Evolutionary conservation across 2,113 vertebrate genomes (phyloP), one percentile per base, ranked within the genome.

Genomic region (Oncorhynchus keta): DNA sequence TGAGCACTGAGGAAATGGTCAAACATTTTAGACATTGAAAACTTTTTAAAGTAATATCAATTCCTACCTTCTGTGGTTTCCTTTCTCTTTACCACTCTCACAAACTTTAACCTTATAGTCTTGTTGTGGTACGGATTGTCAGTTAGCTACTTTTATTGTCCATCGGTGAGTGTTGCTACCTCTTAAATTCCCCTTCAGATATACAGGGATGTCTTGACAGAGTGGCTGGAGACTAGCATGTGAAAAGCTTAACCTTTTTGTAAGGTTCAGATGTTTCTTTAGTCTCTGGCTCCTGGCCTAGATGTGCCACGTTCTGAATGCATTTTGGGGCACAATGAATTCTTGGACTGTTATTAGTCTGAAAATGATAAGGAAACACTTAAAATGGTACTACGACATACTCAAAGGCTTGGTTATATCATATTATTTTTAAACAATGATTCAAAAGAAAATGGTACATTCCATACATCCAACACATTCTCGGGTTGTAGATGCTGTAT

Each of bases 181-280:
- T 51, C 45, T 70, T 9, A 49, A 11, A 26, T 70, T 70, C 22
- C 65, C 22, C 2, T 55, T 51, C n/a, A 35, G 26, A 59, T 69
- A 35, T 55, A 59, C 49, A 12, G 14, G 39, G 22, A 22, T 61
- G 16, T 22, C 20, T 20, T 48, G 26, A 11, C 32, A 39, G 45
- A 14, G 28, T 67, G 35, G 75, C 67, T 73, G 67, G 65, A 76
- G 81, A 87, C 74, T 65, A 84, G 78, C 90, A 81, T 93, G 92
- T 88, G 93, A 93, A 93, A 78, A 86, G 74, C 77, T 62, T 87
- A 88, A 92, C 89, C 90, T 85, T 39, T 39, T 84, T 3, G 0
- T 68, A 82, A 79, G 74, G 91, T 89, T 92, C 89, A 92, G 83
- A 70, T 61, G 66, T 62, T 72, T 18, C 45, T 79, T 73, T 77